Evolutionary conservation across 2,797 vertebrate genomes (phyloP).

Genomic region (Xenentodon cancila): DNA sequence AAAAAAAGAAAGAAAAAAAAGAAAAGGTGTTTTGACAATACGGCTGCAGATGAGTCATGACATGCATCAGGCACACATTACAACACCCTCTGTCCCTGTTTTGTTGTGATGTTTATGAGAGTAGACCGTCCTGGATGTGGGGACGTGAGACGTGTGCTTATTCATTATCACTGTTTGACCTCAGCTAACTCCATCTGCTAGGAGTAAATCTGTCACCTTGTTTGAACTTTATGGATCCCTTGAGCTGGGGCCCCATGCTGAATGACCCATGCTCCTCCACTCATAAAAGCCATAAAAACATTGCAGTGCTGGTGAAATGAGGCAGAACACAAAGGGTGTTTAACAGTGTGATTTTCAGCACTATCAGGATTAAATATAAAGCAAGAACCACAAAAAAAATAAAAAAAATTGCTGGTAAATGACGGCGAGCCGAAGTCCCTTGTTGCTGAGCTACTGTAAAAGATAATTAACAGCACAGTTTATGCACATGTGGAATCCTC

Average conservation of each 20-base stretch:
- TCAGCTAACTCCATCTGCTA: constrained; percentile 42
- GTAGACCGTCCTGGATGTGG: constrained; percentile 55
- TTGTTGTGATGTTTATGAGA: constrained; percentile 55
- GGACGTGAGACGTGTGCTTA: constrained; percentile 47
- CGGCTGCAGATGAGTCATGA: constrained; percentile 53
- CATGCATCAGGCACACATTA: constrained; percentile 40
- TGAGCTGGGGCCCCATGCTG: neutral
- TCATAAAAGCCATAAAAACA: neutral
- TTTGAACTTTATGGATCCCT: constrained; percentile 52
- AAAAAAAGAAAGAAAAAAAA: constrained; percentile 29
- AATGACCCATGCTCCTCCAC: constrained; percentile 18
- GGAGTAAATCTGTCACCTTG: constrained; percentile 55
- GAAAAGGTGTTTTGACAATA: constrained; percentile 36
- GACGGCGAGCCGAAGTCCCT: constrained; percentile 5
- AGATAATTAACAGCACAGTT: constrained; percentile 29
- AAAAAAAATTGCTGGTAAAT: neutral
- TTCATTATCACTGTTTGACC: constrained; percentile 51
- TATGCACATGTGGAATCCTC: constrained; percentile 23
- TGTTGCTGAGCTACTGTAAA: constrained; percentile 13
- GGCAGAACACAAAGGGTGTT: constrained; percentile 6
- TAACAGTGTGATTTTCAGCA: neutral
- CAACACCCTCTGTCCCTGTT: constrained; percentile 32
- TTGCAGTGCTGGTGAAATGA: constrained; percentile 13
- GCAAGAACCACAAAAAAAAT: neutral
- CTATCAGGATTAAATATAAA: neutral